Evolutionary conservation across 2,888 invertebrate species (phyloP), one percentile per base, ranked within the genome.

Genomic region (Lacanobia wlatinum): DNA sequence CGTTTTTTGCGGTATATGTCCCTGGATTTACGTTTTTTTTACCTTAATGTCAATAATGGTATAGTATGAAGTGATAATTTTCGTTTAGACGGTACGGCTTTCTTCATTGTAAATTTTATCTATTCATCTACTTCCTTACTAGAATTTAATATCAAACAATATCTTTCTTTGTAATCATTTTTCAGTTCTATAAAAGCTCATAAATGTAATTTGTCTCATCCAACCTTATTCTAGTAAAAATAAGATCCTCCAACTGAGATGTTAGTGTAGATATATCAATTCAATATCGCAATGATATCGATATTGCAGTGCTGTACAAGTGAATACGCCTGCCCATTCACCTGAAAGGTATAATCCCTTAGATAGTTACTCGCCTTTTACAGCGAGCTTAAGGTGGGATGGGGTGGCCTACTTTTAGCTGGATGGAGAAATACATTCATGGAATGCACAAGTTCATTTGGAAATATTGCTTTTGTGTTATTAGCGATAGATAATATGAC

Each of bases 361-460:
- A 48, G 77, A 52, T 76, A 62, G 70, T 63, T 59, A 77, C 77
- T 63, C 46, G 48, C 52, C 62, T 77, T 76, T 76, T 59, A 59
- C 70, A 77, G 77, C 18, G 52, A n/a, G 16, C 53, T 70, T n/a
- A 21, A 23, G 6, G n/a, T 34, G 70, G 52, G 21, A 55, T 46
- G 48, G 12, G 60, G 14, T 71, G 59, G 40, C 75, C 60, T 71
- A 64, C 60, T 70, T 78, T 61, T 38, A 55, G 48, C 9, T 52
- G 46, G 16, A 62, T 58, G 21, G 28, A 53, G 28, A 48, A 52
- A 53, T 62, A 58, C 0, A 38, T 61, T 34, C 1, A 52, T 12
- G 50, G 60, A 23, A 38, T 52, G 46, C 23, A 38, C n/a, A 61
- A 34, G 28, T 58, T 73, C 12, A 9, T 38, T 34, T n/a, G 12